phyloP scores from a whole-genome alignment of 2,888 invertebrate genomes.

The Pseudoips prasinana region DNA sequence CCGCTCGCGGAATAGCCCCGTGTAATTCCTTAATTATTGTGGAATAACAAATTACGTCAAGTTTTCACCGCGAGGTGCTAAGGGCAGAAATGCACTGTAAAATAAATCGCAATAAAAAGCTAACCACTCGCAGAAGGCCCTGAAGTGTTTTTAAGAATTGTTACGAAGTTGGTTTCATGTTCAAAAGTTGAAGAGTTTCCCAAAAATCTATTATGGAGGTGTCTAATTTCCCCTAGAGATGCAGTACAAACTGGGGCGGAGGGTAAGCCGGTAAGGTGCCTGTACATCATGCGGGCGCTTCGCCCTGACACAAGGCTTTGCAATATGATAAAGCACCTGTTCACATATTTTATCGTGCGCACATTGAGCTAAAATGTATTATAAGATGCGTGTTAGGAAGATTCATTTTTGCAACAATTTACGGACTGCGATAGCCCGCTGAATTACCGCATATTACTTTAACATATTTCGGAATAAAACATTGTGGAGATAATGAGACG shows the following conservation, averaged over 20 bases:
- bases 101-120: conserved; percentile 22
- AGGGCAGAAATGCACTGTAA: conserved; percentile 11
- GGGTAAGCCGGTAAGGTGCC: conserved; percentile 66
- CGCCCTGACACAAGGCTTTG: conserved; percentile 71
- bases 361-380: conserved; percentile 61
- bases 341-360: conserved; percentile 74
- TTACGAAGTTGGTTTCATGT: conserved; percentile 15
- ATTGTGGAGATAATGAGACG: background rate
- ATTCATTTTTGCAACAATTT: conserved; percentile 36
- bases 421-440: conserved; percentile 18
- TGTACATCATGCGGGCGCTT: conserved; percentile 68
- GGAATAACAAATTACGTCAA: conserved; percentile 46
- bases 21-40: conserved; percentile 63
- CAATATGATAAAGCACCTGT: conserved; percentile 75
- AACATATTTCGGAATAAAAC: background rate
- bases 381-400: conserved; percentile 46
- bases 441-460: conserved; percentile 8
- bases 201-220: conserved; percentile 59
- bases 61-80: conserved; percentile 23
- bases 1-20: conserved; percentile 46
- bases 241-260: conserved; percentile 41
- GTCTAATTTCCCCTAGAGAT: conserved; percentile 59
- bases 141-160: conserved; percentile 13
- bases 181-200: conserved; percentile 25
- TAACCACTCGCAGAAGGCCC: conserved; percentile 4